phyloP scores from a whole-genome alignment of 2,797 vertebrate species.

The Mergus octosetaceus region DNA sequence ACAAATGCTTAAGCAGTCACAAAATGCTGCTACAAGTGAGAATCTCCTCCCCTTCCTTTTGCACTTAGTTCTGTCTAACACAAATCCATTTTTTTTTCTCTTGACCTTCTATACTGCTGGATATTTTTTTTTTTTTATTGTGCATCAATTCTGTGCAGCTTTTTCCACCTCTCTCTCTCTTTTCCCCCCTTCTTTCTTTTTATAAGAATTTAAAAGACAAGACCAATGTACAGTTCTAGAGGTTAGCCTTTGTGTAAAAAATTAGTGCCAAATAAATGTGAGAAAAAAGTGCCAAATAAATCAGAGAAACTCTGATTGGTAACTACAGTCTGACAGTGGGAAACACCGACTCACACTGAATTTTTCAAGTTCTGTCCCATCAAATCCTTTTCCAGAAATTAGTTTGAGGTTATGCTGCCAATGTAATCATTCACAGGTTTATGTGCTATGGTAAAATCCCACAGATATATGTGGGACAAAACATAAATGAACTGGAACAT shows the following conservation, averaged over 20 bases:
- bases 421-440: background rate
- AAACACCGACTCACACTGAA: background rate
- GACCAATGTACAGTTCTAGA: background rate
- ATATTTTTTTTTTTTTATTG: background rate
- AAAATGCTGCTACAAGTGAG: background rate
- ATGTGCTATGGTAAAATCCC: background rate
- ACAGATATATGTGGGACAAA: background rate
- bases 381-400: background rate
- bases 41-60: background rate
- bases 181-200: background rate
- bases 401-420: background rate
- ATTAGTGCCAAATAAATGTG: background rate
- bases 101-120: background rate
- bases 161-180: background rate
- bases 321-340: background rate
- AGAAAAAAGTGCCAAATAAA: background rate
- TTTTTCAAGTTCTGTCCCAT: background rate
- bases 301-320: no score
- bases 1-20: background rate
- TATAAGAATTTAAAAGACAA: background rate
- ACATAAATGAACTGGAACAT: background rate
- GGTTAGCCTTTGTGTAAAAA: background rate
- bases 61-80: background rate
- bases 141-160: background rate
- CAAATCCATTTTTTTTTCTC: background rate